Base-by-base conservation (phyloP, 2,888 invertebrate species). In the Hirudinaria manillensis region DNA sequence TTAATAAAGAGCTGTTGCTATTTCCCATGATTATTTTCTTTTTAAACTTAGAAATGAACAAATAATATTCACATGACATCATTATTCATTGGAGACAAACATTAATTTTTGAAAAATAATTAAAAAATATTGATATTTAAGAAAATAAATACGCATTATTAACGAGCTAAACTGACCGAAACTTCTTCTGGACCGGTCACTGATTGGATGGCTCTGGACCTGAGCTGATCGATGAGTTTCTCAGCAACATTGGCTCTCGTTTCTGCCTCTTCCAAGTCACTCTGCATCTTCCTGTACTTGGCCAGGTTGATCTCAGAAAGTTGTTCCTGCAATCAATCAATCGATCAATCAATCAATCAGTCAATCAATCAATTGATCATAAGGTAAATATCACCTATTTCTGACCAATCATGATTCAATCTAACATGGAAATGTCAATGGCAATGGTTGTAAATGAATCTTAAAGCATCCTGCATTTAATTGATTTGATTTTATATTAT, bases 201-300 rank as follows among this genome's bases (percentile, higher is more conserved):
- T 29, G 84, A 84, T 79, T 82, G 82, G 45, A 84, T 81, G 81
- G 83, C 84, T 81, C 72, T 78, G 76, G 86, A 84, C 61, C 87
- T 83, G 80, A 87, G 82, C 80, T 87, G 87, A 72, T 83, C 82
- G 70, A 87, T 81, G 32, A 84, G 81, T 80, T 84, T 85, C 81
- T 87, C 87, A 76, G 87, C 86, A 70, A 84, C 79, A 77, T 87
- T 87, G 61, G 87, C 87, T 32, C 87, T 83, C 80, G 87, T 87
- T 81, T 87, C 87, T 74, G 87, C 86, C 78, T 87, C 87, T 80
- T 87, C 87, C 77, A 87, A 81, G 77, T 87, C 87, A 78, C 84
- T 85, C 81, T 87, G 86, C 55, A 86, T 83, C 81, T 88, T 87
- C 80, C 87, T 85, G 84, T 85, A 87, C 82, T 87, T 87, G 79